These are phyloP conservation scores for Drosophila lini DNA, from an alignment of 1,140 invertebrate genomes.

Conservation along the genomic window DNA sequence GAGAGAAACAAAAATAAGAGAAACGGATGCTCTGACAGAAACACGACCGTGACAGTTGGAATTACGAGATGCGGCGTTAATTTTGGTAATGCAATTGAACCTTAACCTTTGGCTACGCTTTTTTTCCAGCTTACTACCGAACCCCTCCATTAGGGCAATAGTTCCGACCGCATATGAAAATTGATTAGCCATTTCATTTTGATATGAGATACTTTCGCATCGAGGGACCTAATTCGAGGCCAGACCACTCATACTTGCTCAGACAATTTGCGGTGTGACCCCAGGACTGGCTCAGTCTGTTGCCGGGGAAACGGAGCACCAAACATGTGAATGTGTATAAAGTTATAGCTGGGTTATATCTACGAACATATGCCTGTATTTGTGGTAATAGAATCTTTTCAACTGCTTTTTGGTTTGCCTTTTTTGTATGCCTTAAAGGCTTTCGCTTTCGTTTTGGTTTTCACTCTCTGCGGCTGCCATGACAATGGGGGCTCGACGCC, in stretches of 20 bases:
- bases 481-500: conserved; percentile 39
- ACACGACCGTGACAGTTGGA: conserved; percentile 23
- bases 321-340: too few species aligned
- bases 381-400: conserved; percentile 46
- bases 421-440: conserved; percentile 29
- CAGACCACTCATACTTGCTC: conserved; percentile 31
- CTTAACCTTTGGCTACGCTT: conserved; percentile 10
- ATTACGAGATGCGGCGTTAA: conserved; percentile 5
- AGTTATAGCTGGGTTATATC: neutral
- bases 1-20: neutral
- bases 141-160: conserved; percentile 16
- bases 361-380: conserved; percentile 7
- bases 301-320: conserved; percentile 7
- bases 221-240: conserved; percentile 22
- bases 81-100: conserved; percentile 38
- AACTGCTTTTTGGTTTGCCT: conserved; percentile 43
- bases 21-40: conserved; percentile 6
- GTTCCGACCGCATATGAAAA: conserved; percentile 4
- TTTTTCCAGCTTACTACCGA: neutral
- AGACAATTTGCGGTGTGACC: conserved; percentile 34
- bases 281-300: conserved; percentile 21
- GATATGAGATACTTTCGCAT: conserved; percentile 28
- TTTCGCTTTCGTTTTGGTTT: conserved; percentile 1
- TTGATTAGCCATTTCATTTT: conserved; percentile 40
- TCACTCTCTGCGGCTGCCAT: conserved; percentile 40